phyloP scores from a whole-genome alignment of 2,113 vertebrate species.

The Atrichornis clamosus region DNA sequence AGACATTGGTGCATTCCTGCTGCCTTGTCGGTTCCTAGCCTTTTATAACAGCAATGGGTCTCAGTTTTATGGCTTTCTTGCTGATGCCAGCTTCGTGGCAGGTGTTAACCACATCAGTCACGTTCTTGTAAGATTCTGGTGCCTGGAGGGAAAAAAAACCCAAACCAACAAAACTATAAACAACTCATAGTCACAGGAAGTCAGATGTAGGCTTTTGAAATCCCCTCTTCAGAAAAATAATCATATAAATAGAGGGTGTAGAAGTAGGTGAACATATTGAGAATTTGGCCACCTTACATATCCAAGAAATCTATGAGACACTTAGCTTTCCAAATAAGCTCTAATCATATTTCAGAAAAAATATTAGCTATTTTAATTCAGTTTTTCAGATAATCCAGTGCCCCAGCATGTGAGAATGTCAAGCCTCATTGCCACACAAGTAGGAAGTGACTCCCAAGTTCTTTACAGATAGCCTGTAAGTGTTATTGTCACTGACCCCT shows the following conservation, averaged over 20 bases:
- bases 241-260: not conserved
- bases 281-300: not conserved
- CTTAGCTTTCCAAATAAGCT: not conserved
- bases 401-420: not conserved
- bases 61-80: constrained; percentile 95
- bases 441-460: not conserved
- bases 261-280: not conserved
- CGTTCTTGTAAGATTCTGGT: constrained; percentile 96
- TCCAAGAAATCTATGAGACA: not conserved
- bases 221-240: not conserved
- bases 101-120: constrained; percentile 95
- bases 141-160: constrained; percentile 73
- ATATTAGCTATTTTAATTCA: not conserved
- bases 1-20: not conserved
- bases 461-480: not conserved
- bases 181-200: not conserved
- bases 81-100: constrained; percentile 97
- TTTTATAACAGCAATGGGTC: constrained; percentile 97
- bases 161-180: not conserved
- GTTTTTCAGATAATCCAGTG: not conserved
- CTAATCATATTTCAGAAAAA: not conserved
- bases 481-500: not conserved
- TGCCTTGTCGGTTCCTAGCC: constrained; percentile 72
- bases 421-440: not conserved
- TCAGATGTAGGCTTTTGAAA: not conserved